Evolutionary conservation across 2,888 invertebrate genomes (phyloP).

Genomic region (Hydraecia micacea): DNA sequence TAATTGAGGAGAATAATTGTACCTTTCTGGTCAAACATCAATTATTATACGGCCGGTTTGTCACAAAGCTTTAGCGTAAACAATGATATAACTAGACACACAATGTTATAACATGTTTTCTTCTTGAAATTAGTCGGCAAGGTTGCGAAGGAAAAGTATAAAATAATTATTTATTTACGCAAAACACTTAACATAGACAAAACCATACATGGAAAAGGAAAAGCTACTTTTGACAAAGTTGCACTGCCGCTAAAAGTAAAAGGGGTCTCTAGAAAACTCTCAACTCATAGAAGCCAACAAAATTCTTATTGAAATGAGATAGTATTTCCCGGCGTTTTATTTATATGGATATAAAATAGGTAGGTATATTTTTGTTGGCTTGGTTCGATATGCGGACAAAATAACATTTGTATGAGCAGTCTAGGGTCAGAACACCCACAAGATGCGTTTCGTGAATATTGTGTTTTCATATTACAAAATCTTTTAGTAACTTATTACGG

Average conservation of each 20-base stretch:
- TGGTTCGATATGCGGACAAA: conserved; percentile 42
- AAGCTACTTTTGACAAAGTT: conserved; percentile 12
- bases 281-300: conserved; percentile 36
- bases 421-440: conserved; percentile 23
- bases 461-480: conserved; percentile 32
- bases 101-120: neutral
- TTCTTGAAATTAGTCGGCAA: conserved; percentile 15
- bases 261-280: conserved; percentile 33
- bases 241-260: conserved; percentile 4
- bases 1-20: no score
- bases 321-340: conserved; percentile 45
- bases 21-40: no score
- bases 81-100: conserved; percentile 8
- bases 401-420: conserved; percentile 53
- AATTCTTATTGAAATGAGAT: conserved; percentile 60
- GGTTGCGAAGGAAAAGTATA: conserved; percentile 27
- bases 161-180: conserved; percentile 42
- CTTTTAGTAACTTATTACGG: conserved; percentile 32
- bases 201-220: conserved; percentile 19
- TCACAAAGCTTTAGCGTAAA: neutral
- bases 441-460: conserved; percentile 20
- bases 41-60: neutral
- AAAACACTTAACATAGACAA: conserved; percentile 20
- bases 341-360: conserved; percentile 44
- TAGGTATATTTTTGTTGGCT: conserved; percentile 45